phyloP scores from a whole-genome alignment of 2,888 invertebrate species.

The Tubulanus polymorphus region DNA sequence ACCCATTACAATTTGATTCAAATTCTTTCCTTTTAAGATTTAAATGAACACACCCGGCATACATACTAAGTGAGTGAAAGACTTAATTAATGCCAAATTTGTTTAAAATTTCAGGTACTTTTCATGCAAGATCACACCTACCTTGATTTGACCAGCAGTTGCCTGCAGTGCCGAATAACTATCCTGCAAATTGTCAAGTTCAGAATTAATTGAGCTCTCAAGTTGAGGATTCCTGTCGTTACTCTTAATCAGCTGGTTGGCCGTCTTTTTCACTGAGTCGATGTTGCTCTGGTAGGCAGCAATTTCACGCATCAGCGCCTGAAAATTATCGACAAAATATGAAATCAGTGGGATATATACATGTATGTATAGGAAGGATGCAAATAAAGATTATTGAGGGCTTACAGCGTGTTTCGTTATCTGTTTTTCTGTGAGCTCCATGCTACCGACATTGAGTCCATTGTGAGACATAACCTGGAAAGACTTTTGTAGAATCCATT shows the following conservation, averaged over 20 bases:
- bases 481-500: slow-evolving; percentile 90
- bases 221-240: slow-evolving; percentile 66
- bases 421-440: slow-evolving; percentile 86
- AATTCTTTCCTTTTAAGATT: too few relatives aligned
- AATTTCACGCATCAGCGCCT: slow-evolving; percentile 60
- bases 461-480: slow-evolving; percentile 96
- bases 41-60: too few relatives aligned
- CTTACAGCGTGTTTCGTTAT: slow-evolving; percentile 76
- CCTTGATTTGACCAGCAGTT: slow-evolving; percentile 84
- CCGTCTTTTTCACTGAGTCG: slow-evolving; percentile 78
- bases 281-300: slow-evolving; percentile 76
- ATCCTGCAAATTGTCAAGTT: slow-evolving; percentile 84
- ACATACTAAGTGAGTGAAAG: too few relatives aligned
- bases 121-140: slow-evolving; percentile 26
- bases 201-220: slow-evolving; percentile 74
- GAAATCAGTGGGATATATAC: not conserved
- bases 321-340: slow-evolving; percentile 12
- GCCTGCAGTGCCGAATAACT: slow-evolving; percentile 85
- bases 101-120: too few relatives aligned
- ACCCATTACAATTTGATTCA: too few relatives aligned
- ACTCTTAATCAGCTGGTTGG: slow-evolving; percentile 76
- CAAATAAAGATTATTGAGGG: too few relatives aligned
- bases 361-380: not conserved
- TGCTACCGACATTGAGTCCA: slow-evolving; percentile 83
- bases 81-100: too few relatives aligned